Evolutionary conservation across 2,113 vertebrate species (phyloP), one percentile per base, ranked within the genome.

Genomic region (Leptosomus discolor): DNA sequence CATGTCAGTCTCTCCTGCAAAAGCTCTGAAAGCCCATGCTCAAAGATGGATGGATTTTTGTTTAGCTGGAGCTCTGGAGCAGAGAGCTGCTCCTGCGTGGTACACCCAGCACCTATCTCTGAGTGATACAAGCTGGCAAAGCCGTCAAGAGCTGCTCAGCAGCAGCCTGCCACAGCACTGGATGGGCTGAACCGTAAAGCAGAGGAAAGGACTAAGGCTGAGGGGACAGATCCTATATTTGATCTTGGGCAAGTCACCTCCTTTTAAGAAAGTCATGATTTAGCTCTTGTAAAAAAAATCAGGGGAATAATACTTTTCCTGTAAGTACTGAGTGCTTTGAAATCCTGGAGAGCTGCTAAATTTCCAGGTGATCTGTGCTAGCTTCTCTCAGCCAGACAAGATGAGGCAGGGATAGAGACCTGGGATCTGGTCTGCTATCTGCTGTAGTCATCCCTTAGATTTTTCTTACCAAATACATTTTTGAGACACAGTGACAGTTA

Each of bases 111-210:
- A 0, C 30, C 43, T 43, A 10, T 20, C 78, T 58, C n/a, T 11
- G 3, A 51, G 61, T 21, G 36, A 0, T 19, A 3, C 19, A 7
- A 37, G 10, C 12, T 7, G 43, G 30, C 27, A 4, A 2, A 46
- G 77, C 36, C 69, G 51, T 64, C 29, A 22, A 21, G 46, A 45
- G 57, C 56, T 46, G 75, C 68, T 45, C 54, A 12, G 8, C 56
- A 30, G 50, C 61, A 37, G n/a, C 29, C 26, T 27, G 32, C 14
- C 18, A 1, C 41, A 56, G 43, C 37, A 1, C 5, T 23, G 51
- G 56, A 0, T 8, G 50, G 1, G 48, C 1, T 57, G 46, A 27
- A 18, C 61, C 18, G 2, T 18, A 6, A 29, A 54, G 32, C 19
- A 43, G 80, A 50, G 34, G 26, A 39, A 6, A 14, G 54, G 56